Evolutionary conservation across 2,888 invertebrate species (phyloP).

Genomic region (Leptinotarsa juncta): DNA sequence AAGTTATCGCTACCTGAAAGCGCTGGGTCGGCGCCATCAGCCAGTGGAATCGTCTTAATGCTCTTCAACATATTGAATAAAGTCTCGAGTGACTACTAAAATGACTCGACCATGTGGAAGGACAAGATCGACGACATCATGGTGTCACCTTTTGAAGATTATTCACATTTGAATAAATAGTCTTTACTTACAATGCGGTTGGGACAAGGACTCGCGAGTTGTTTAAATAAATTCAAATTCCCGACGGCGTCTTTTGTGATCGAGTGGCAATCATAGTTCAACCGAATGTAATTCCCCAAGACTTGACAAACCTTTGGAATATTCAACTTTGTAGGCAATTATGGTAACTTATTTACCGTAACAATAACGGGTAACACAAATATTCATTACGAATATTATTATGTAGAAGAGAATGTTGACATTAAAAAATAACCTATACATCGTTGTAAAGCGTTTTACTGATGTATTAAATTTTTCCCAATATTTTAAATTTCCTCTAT

Average conservation of each 20-base stretch:
- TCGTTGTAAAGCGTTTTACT: too few relatives aligned
- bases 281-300: background rate
- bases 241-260: background rate
- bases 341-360: too few relatives aligned
- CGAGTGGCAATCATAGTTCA: constrained; percentile 4
- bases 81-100: background rate
- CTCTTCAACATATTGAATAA: background rate
- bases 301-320: background rate
- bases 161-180: constrained; percentile 13
- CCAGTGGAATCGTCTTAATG: too few relatives aligned
- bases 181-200: constrained; percentile 6
- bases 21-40: too few relatives aligned
- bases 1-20: too few relatives aligned
- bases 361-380: too few relatives aligned
- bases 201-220: background rate
- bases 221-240: background rate
- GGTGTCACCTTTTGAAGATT: constrained; percentile 9
- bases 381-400: too few relatives aligned
- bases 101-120: background rate
- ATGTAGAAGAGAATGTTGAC: too few relatives aligned
- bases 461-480: too few relatives aligned
- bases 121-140: background rate
- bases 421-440: too few relatives aligned
- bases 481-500: too few relatives aligned
- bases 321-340: background rate